Evolutionary conservation across 2,888 invertebrate genomes (phyloP), one percentile per base, ranked within the genome.

Genomic region (Myathropa florea): DNA sequence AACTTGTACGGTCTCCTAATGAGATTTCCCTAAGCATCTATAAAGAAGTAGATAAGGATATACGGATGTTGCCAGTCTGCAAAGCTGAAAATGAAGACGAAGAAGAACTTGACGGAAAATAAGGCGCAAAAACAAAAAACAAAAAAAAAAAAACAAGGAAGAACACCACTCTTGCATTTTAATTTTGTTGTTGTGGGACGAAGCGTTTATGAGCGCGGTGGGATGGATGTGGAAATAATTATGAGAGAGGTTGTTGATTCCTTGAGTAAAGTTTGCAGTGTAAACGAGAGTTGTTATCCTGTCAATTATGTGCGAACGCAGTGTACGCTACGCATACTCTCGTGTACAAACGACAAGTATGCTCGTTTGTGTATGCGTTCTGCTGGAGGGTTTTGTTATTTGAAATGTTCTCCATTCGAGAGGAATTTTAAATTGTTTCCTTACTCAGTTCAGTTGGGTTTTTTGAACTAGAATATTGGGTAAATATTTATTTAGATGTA

Each of bases 1-100:
- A 86, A 86, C 83, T 86, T 83, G 83, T 86, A 79, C 78, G 78
- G 79, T 75, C 70, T 78, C 83, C 78, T 86, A 86, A 86, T 83
- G 86, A 86, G 86, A 86, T 86, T 86, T 83, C 86, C 86, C 83
- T 70, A 83, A 86, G 86, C 86, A 79, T 75, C 71, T 68, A 86
- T 83, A 86, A 79, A 83, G 78, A 65, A 83, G 61, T 26, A 78
- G 78, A 83, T 82, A 86, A 86, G 86, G 78, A 83, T 57, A 86
- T 86, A 57, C 86, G 83, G 83, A 86, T 83, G 83, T 71, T 82
- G 67, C 30, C 60, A 65, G 63, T 68, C 72, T 77, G 85, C 68
- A 77, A 82, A 23, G 24, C 46, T 46, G 46, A 46, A 46, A 46
- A n/a, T 46, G 46, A 46, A 85, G 65, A 73, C 77, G 68, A 81